Base-by-base conservation (phyloP, 2,797 vertebrate genomes). In the Enteromius trimaculatus region DNA sequence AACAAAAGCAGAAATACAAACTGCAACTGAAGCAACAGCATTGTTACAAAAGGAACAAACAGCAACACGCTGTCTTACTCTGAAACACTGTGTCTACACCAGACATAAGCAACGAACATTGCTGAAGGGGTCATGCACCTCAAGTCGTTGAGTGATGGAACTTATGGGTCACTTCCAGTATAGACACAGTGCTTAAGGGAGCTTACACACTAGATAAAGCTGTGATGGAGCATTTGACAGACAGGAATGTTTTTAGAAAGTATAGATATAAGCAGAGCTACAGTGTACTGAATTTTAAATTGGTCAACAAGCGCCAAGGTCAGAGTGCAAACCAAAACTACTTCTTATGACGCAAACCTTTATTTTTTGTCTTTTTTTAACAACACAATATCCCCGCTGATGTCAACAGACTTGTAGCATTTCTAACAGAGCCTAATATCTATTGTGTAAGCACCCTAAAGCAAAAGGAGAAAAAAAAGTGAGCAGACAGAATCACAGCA, bases 1-100 rank as follows among this genome's bases (percentile, higher is more conserved):
- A 88, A 92, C 84, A 93, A 90, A 92, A 82, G 91, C 84, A 92
- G 79, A 90, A 91, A 89, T 84, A 93, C 93, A 77, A 65, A 70
- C 34, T 60, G 47, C 49, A 81, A 85, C 65, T 83, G 91, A 92
- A 91, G 90, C 90, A 90, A 90, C 85, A 92, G 86, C 85, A 90
- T 85, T 81, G 83, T 66, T 87, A 87, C 82, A 86, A 86, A 86
- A 89, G 84, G 85, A 87, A 90, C 55, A 86, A 80, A 83, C 58
- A 89, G 62, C n/a, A 60, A 79, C 75, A 85, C 42, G 51, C 31
- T 89, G 78, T 85, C 86, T 89, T 81, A 85, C 80, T 86, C 71
- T 88, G 14, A 85, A 77, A 74, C 62, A 78, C 83, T 4, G n/a
- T 53, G 47, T 60, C 53, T 42, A 78, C 81, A 86, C 81, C 37